Base-by-base conservation (phyloP, 2,113 vertebrate species). In the Neomonachus schauinslandi region DNA sequence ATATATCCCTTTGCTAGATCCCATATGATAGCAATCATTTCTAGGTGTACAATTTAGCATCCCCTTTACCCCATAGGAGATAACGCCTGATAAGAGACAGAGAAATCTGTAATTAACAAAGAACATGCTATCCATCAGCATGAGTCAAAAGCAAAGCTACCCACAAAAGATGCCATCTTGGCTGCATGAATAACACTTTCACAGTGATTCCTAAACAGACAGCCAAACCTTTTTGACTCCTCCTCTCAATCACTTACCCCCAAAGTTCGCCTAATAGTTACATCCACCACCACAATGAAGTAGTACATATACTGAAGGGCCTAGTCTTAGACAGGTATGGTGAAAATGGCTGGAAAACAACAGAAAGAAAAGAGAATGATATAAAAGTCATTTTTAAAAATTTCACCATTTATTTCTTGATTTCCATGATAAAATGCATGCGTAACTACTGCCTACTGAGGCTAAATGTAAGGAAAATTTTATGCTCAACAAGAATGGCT, bases 361-460 rank as follows among this genome's bases (percentile, higher is more conserved):
- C 76, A 96, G 57, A 59, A 91, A 83, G 65, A 82, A 63, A 89
- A 82, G 53, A 82, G 81, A 92, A 95, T 5, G 59, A 88, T 8
- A 16, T 42, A 26, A 82, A 76, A 71, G 26, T 28, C 49, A 16
- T 61, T 94, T 76, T 51, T 6, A 63, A 65, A 65, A 31, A 31
- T 65, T 65, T 31, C 28, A 14, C 26, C 42, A 57, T 57, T 69
- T 55, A 92, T 67, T 91, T 95, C 84, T 87, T 63, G 26, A 89
- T 79, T 92, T 94, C 67, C 74, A 67, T 53, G 59, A 87, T 82
- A 90, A 94, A 96, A 95, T 19, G 26, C 42, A 74, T 21, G 39
- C 8, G 11, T 36, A 88, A 59, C 33, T 79, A 46, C 22, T 91
- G 55, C 53, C 92, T 42, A 49, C 51, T 76, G 39, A 65, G 16